Conservation (phyloP, 2,888 invertebrate genomes). For the Caenorhabditis imperialis region DNA sequence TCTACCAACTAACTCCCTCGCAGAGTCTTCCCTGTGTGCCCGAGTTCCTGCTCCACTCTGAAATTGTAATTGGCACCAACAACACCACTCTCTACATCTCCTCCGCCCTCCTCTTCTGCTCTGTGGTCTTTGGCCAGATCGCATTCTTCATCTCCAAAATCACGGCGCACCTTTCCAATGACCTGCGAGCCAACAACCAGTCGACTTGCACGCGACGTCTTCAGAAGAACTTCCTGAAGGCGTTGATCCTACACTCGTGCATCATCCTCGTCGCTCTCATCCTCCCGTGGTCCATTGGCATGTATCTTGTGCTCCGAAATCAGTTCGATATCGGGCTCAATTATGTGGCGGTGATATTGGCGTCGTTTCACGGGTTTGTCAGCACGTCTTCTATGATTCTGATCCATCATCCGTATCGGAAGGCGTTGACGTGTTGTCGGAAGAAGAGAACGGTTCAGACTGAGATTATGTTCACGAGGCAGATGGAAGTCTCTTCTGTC, state of each 20-base stretch:
- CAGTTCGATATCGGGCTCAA: not conserved
- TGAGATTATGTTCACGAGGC: too few relatives aligned
- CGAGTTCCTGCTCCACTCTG: not conserved
- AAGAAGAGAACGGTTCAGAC: too few relatives aligned
- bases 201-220: conserved; percentile 5
- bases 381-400: conserved; percentile 1
- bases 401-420: conserved; percentile 7
- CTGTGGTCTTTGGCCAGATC: conserved; percentile 10
- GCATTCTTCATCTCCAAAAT: not conserved
- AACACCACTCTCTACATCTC: not conserved
- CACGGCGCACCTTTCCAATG: not conserved
- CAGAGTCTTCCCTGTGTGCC: conserved; percentile 21
- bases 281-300: too few relatives aligned
- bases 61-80: conserved; percentile 2
- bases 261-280: conserved; percentile 1
- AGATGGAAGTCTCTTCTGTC: too few relatives aligned
- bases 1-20: not conserved
- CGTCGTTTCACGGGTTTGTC: conserved; percentile 1
- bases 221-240: conserved; percentile 3
- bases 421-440: too few relatives aligned
- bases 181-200: not conserved
- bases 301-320: not conserved
- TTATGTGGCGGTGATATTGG: not conserved
- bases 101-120: not conserved
- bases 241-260: conserved; percentile 7